phyloP scores from a whole-genome alignment of 2,888 invertebrate species.

The Drosophila tanythrix region DNA sequence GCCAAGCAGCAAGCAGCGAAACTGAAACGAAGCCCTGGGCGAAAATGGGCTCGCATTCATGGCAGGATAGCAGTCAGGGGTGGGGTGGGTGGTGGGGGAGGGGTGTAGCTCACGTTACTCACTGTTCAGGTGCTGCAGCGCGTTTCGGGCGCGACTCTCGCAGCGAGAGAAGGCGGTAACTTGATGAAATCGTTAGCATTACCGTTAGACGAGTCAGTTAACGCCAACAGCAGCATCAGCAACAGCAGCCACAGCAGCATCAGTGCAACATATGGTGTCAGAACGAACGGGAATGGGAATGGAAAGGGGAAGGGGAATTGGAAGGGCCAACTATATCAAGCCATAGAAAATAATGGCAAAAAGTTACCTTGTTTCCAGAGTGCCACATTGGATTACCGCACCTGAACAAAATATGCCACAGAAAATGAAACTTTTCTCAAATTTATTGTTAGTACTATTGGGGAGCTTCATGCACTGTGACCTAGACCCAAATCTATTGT shows the following conservation, averaged over 20 bases:
- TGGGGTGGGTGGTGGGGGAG: accelerated
- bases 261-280: constrained; percentile 21
- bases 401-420: constrained; percentile 2
- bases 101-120: neutral
- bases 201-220: constrained; percentile 57
- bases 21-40: constrained; percentile 44
- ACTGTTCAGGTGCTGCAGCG: constrained; percentile 26
- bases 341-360: constrained; percentile 33
- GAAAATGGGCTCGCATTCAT: constrained; percentile 8
- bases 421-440: neutral
- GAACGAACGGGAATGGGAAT: neutral
- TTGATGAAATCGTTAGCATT: constrained; percentile 69
- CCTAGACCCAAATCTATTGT: neutral
- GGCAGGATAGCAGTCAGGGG: neutral
- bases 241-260: neutral
- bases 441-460: neutral
- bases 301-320: neutral
- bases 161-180: constrained; percentile 45
- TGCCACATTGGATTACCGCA: neutral
- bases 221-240: constrained; percentile 39
- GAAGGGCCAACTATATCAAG: constrained; percentile 18
- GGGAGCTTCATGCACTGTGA: neutral
- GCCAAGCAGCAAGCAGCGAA: constrained; percentile 33
- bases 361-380: constrained; percentile 2
- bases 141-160: constrained; percentile 27